These are phyloP conservation scores for Taeniopygia guttata DNA, from an alignment of 2,797 vertebrate species.

Conservation along the genomic window DNA sequence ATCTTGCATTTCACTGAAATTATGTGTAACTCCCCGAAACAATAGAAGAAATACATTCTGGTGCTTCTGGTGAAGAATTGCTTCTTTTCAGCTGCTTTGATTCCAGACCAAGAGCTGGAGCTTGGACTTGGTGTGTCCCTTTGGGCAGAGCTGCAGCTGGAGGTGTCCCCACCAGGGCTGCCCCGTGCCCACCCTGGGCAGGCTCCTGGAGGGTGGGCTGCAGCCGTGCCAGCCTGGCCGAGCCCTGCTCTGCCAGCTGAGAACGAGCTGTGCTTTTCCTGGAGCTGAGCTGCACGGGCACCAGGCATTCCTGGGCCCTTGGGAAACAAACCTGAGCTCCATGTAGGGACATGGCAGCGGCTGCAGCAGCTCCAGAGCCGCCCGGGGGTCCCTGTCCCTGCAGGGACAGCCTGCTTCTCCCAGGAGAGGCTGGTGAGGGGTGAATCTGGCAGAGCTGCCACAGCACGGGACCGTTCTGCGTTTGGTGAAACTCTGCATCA, in stretches of 20 bases:
- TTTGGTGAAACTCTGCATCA: not conserved
- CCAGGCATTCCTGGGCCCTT: fast-evolving
- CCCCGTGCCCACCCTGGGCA: not conserved
- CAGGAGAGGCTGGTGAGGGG: not conserved
- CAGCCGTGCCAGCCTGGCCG: too few species aligned
- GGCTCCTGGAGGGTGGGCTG: not conserved
- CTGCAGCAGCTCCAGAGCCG: not conserved
- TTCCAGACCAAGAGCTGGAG: too few species aligned
- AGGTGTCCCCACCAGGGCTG: too few species aligned
- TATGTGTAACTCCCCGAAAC: fast-evolving
- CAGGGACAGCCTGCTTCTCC: not conserved
- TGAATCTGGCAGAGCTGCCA: not conserved
- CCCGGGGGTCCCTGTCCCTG: not conserved
- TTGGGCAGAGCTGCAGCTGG: not conserved
- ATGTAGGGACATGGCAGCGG: not conserved
- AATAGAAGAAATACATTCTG: fast-evolving
- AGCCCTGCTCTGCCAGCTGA: too few species aligned
- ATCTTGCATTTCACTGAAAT: not conserved
- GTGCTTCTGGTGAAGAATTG: fast-evolving
- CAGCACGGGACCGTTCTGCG: not conserved
- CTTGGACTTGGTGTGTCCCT: fast-evolving
- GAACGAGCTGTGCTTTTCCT: too few species aligned
- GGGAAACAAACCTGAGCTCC: fast-evolving
- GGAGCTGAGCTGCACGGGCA: not conserved
- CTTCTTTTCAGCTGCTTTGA: not conserved